phyloP scores from a whole-genome alignment of 2,113 vertebrate genomes.

The Ibidorhyncha struthersii region DNA sequence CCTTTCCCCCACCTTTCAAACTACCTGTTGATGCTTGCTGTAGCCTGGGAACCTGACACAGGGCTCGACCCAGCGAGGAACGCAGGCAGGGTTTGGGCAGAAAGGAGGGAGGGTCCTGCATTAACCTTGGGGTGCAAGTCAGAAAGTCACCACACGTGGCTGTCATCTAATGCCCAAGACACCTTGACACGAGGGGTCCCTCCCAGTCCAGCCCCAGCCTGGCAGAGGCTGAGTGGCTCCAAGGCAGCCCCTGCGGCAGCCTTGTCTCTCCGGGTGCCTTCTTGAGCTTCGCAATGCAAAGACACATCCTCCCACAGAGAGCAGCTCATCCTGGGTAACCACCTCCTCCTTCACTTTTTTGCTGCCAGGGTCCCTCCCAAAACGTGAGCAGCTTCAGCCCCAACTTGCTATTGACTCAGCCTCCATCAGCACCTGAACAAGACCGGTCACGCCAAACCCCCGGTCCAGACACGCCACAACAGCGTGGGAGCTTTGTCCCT shows the following conservation, averaged over 20 bases:
- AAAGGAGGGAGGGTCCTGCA: neutral
- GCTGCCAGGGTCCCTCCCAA: neutral
- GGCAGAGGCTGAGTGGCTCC: neutral
- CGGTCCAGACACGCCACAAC: rapidly evolving
- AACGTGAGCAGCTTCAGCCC: neutral
- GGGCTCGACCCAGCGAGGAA: neutral
- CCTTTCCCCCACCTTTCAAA: neutral
- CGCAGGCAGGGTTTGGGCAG: neutral
- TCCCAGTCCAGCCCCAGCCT: neutral
- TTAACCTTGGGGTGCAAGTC: neutral
- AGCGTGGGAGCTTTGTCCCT: neutral
- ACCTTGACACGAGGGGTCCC: too few relatives aligned
- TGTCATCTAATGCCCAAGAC: neutral
- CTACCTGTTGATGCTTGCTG: neutral
- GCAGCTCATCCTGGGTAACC: neutral
- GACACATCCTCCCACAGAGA: neutral
- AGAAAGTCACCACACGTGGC: neutral
- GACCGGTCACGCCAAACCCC: rapidly evolving
- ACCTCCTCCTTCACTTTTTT: neutral
- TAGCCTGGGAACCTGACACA: neutral
- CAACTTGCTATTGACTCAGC: neutral
- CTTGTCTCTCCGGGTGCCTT: neutral
- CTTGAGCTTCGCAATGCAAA: neutral
- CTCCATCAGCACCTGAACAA: neutral
- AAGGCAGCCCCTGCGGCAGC: neutral